Conservation (phyloP, 2,797 vertebrate species). For the Platyrinchus mystaceus region DNA sequence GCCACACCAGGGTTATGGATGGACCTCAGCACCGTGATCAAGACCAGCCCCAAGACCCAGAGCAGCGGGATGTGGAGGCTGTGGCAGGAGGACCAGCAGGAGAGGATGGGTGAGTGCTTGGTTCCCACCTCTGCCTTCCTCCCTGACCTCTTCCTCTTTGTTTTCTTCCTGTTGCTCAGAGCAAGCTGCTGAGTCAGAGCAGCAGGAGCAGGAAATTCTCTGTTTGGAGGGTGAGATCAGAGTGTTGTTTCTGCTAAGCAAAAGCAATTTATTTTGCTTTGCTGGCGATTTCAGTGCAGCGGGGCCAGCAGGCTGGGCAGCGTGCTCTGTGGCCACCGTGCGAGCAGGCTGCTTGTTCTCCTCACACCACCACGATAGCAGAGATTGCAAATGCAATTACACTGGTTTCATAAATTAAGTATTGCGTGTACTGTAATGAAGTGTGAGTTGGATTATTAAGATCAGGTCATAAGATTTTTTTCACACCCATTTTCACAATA, state of each 20-base stretch:
- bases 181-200: constrained; percentile 53
- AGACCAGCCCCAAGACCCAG: accelerated
- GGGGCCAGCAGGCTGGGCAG: background rate
- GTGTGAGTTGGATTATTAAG: background rate
- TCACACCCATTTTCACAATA: background rate
- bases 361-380: background rate
- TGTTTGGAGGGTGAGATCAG: constrained; percentile 4
- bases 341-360: background rate
- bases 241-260: constrained; percentile 12
- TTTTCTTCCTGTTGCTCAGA: constrained; percentile 28
- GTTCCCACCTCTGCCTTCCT: constrained; percentile 3
- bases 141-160: constrained; percentile 17
- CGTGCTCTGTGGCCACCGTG: accelerated
- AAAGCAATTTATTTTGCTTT: constrained; percentile 31
- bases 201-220: constrained; percentile 41
- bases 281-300: background rate
- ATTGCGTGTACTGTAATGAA: background rate
- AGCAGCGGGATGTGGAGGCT: accelerated
- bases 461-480: background rate
- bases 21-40: accelerated
- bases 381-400: background rate
- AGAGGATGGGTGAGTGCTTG: accelerated
- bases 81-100: accelerated
- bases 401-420: background rate
- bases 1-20: accelerated